Conservation (phyloP, 2,113 vertebrate species). For the Lagopus leucura region DNA sequence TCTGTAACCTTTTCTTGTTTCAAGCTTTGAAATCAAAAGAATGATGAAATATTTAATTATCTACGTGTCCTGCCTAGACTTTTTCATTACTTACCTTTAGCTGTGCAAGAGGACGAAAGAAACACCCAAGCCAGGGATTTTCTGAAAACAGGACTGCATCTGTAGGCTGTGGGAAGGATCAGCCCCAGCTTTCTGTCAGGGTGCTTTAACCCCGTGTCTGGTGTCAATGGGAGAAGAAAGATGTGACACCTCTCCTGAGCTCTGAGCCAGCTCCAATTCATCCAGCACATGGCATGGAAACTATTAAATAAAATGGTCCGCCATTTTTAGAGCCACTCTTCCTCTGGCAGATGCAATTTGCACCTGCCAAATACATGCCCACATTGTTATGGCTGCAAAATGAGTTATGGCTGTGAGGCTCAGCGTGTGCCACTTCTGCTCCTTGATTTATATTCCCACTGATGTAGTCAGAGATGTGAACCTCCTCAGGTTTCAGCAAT, state of each 20-base stretch:
- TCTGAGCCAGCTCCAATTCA: not conserved
- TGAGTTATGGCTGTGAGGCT: not conserved
- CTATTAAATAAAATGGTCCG: not conserved
- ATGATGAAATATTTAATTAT: slow-evolving; percentile 66
- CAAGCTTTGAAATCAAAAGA: slow-evolving; percentile 59
- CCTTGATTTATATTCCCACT: not conserved
- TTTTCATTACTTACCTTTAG: slow-evolving; percentile 36
- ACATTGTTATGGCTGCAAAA: not conserved
- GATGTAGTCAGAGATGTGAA: slow-evolving; percentile 5
- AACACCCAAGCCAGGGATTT: not conserved
- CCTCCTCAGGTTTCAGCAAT: not conserved
- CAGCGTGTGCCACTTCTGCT: not conserved
- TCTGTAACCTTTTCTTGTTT: slow-evolving; percentile 55
- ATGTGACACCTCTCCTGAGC: not conserved
- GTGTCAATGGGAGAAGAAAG: not conserved
- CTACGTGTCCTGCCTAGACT: not conserved
- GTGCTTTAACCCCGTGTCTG: not conserved
- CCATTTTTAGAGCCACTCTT: not conserved
- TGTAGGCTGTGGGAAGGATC: not conserved
- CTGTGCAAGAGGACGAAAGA: not conserved
- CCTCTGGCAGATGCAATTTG: not conserved
- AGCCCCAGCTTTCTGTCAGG: not conserved
- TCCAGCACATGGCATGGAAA: not conserved
- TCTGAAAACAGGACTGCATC: not conserved
- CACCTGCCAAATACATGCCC: slow-evolving; percentile 6